Conservation (phyloP, 2,797 vertebrate genomes). For the Pangasius sanitwongsei region DNA sequence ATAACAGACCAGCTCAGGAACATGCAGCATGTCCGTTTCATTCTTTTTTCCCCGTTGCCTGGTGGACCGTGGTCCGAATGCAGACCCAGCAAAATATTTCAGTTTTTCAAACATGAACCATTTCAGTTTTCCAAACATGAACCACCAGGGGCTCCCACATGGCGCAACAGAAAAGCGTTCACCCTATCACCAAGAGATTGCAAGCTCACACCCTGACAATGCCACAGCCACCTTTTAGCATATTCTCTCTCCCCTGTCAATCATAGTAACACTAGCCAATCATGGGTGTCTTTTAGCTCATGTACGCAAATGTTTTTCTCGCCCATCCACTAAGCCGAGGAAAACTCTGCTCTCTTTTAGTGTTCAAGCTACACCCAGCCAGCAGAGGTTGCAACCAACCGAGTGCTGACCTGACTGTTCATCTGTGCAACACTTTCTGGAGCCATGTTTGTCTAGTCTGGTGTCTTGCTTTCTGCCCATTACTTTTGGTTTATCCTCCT, state of each 20-base stretch:
- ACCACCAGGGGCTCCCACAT: neutral
- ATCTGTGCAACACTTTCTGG: too few species aligned
- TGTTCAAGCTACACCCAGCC: neutral
- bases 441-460: neutral
- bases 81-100: neutral
- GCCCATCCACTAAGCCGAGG: neutral
- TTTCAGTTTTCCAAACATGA: neutral
- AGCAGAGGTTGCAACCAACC: neutral
- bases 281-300: neutral
- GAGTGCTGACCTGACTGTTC: neutral
- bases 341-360: neutral
- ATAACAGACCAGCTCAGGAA: neutral
- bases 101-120: too few species aligned
- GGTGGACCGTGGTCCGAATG: neutral
- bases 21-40: neutral
- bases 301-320: neutral
- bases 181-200: neutral
- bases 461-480: neutral
- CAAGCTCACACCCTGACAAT: neutral
- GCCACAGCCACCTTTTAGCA: neutral
- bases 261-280: neutral
- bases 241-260: neutral
- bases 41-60: neutral
- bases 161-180: neutral
- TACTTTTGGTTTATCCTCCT: neutral